Conservation (phyloP, 2,888 invertebrate genomes). For the Phengaris alcon region DNA sequence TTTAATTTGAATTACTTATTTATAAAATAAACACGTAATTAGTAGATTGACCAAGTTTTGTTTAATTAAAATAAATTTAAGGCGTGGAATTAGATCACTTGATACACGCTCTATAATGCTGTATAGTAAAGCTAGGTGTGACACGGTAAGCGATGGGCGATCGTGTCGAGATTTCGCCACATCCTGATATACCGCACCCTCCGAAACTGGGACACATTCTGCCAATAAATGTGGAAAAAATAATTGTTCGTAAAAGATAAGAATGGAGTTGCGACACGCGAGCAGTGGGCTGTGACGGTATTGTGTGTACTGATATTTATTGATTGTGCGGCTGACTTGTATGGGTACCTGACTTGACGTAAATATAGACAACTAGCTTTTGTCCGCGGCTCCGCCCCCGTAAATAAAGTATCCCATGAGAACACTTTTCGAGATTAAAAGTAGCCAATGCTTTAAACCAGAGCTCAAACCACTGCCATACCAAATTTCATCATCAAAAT, state of each 20-base stretch:
- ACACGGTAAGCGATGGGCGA: not conserved
- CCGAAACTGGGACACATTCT: conserved; percentile 21
- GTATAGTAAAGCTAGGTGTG: not conserved
- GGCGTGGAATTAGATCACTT: not conserved
- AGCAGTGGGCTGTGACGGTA: conserved; percentile 11
- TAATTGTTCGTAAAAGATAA: conserved; percentile 27
- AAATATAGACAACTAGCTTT: not conserved
- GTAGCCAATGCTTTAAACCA: too few relatives aligned
- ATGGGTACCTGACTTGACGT: conserved; percentile 6
- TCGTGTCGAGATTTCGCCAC: conserved; percentile 13
- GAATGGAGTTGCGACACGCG: conserved; percentile 13
- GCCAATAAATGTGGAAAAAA: conserved; percentile 26
- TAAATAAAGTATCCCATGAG: too few relatives aligned
- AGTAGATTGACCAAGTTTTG: not conserved
- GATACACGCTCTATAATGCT: not conserved
- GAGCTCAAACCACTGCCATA: too few relatives aligned
- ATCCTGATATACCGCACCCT: conserved; percentile 24
- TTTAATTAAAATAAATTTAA: not conserved
- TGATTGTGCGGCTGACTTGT: not conserved
- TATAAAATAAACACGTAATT: not conserved
- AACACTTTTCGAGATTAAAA: too few relatives aligned
- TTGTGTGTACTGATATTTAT: conserved; percentile 14
- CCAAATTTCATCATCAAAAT: too few relatives aligned
- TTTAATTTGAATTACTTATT: not conserved
- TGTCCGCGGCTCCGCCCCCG: too few relatives aligned